Evolutionary conservation across 2,888 invertebrate species (phyloP).

Genomic region (Andrena praecox): DNA sequence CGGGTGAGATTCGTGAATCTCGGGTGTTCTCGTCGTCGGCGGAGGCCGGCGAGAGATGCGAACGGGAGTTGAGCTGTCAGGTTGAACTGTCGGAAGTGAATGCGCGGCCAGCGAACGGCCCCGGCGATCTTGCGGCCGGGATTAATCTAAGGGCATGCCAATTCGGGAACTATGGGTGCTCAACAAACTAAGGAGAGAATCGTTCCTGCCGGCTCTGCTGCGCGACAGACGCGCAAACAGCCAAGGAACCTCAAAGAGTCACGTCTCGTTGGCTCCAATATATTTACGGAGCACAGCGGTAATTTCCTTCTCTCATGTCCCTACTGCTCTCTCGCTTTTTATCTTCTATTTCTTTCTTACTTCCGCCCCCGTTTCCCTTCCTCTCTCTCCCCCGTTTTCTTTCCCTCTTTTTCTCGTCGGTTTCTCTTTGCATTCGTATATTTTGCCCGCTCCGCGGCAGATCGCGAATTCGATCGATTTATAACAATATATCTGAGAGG

Average conservation of each 20-base stretch:
- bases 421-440: slow-evolving; percentile 19
- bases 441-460: slow-evolving; percentile 15
- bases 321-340: slow-evolving; percentile 49
- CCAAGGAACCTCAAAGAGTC: slow-evolving; percentile 92
- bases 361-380: slow-evolving; percentile 49
- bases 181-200: slow-evolving; percentile 97
- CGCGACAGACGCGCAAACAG: slow-evolving; percentile 91
- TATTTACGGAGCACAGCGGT: slow-evolving; percentile 98
- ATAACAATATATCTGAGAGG: not conserved
- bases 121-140: slow-evolving; percentile 60
- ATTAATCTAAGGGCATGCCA: slow-evolving; percentile 81
- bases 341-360: slow-evolving; percentile 53
- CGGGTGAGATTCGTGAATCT: slow-evolving; percentile 56
- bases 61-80: slow-evolving; percentile 48
- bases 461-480: slow-evolving; percentile 19
- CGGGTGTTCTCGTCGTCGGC: slow-evolving; percentile 60
- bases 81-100: slow-evolving; percentile 45
- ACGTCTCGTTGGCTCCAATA: slow-evolving; percentile 94
- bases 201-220: slow-evolving; percentile 89
- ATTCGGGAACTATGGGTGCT: slow-evolving; percentile 92
- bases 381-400: slow-evolving; percentile 42
- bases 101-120: slow-evolving; percentile 61
- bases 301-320: slow-evolving; percentile 82
- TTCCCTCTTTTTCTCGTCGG: slow-evolving; percentile 9
- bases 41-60: slow-evolving; percentile 58